phyloP scores from a whole-genome alignment of 2,797 vertebrate species.

The Tragopan temminckii region DNA sequence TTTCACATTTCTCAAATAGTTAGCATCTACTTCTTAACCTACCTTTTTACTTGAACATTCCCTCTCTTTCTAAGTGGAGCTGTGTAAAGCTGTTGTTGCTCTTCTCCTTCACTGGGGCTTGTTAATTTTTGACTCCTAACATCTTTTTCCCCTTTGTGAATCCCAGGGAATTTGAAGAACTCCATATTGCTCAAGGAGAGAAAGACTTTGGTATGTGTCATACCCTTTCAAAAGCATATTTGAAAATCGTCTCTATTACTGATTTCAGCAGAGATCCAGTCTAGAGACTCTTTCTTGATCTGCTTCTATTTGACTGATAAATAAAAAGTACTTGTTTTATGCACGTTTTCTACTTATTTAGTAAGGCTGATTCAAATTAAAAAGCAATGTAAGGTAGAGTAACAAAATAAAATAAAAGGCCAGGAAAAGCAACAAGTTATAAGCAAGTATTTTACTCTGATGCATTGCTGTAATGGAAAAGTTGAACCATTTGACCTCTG shows the following conservation, averaged over 20 bases:
- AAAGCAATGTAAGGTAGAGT: neutral
- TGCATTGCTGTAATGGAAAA: neutral
- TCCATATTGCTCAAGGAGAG: neutral
- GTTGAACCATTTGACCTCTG: conserved; percentile 1
- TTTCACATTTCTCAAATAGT: conserved; percentile 3
- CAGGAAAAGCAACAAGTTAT: neutral
- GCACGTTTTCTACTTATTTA: neutral
- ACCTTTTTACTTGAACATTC: neutral
- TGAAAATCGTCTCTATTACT: neutral
- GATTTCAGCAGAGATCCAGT: neutral
- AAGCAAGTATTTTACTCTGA: conserved; percentile 1
- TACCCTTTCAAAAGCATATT: neutral
- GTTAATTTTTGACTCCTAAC: neutral
- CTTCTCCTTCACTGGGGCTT: neutral
- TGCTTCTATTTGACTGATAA: neutral
- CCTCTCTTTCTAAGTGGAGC: neutral
- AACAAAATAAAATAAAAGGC: neutral
- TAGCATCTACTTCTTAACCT: neutral
- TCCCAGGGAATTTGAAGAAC: neutral
- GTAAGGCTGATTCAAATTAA: neutral
- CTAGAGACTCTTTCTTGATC: neutral
- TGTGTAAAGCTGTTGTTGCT: conserved; percentile 1
- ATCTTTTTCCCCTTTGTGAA: neutral
- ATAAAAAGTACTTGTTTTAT: neutral
- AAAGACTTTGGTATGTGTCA: fast-evolving